A percentile compares a stretch with the other conserved stretches of the same genome.
These are phyloP conservation scores for Caenorhabditis macrosperma DNA, from an alignment of 2,888 invertebrate species.

Conservation along the genomic window DNA sequence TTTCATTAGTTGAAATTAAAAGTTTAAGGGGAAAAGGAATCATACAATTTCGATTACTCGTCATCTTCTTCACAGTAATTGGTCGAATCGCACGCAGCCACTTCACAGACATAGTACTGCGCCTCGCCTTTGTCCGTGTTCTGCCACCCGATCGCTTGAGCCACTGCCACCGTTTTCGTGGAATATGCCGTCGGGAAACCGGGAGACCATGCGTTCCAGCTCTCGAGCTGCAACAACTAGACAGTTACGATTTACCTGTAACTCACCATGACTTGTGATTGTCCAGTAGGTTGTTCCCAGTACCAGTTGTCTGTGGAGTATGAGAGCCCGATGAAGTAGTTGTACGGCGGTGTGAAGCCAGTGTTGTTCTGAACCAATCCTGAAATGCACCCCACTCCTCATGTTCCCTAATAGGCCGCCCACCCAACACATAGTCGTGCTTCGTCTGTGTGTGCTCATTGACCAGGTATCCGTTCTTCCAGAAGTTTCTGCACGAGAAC, in stretches of 20 bases:
- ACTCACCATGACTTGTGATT: neutral
- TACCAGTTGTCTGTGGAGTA: slow-evolving; percentile 19
- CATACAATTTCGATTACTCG: too few relatives aligned
- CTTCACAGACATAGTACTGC: slow-evolving; percentile 42
- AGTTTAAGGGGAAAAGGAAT: too few relatives aligned
- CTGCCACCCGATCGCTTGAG: slow-evolving; percentile 15
- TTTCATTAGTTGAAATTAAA: too few relatives aligned
- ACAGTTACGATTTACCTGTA: neutral
- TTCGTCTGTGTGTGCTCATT: slow-evolving; percentile 33
- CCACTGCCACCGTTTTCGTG: neutral
- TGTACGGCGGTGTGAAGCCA: slow-evolving; percentile 19
- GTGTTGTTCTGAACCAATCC: slow-evolving; percentile 14
- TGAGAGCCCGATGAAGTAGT: slow-evolving; percentile 23
- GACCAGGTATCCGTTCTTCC: slow-evolving; percentile 23
- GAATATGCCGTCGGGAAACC: slow-evolving; percentile 20
- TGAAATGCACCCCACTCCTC: neutral
- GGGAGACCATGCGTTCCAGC: slow-evolving; percentile 18
- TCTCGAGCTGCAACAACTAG: neutral
- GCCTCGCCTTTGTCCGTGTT: neutral
- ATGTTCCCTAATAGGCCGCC: neutral
- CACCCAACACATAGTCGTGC: slow-evolving; percentile 27
- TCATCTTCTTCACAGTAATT: slow-evolving; percentile 17
- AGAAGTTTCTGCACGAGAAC: slow-evolving; percentile 33
- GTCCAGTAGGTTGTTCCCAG: slow-evolving; percentile 38
- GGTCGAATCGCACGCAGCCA: slow-evolving; percentile 27